phyloP scores from a whole-genome alignment of 2,797 vertebrate species.

The Anguilla pacifica region DNA sequence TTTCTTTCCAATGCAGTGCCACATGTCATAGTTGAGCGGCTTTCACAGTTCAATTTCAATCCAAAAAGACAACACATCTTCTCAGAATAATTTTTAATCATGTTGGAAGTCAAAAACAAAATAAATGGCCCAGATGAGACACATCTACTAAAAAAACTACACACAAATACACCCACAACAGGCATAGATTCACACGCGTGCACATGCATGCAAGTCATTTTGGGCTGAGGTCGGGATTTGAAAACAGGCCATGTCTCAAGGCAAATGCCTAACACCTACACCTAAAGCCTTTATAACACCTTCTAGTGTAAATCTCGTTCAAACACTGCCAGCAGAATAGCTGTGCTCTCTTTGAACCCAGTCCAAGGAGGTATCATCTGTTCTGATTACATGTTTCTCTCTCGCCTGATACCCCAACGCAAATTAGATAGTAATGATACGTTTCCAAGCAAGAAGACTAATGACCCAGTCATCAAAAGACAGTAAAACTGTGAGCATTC shows the following conservation, averaged over 20 bases:
- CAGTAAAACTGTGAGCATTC: slow-evolving; percentile 57
- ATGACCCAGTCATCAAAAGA: slow-evolving; percentile 69
- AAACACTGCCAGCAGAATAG: neutral
- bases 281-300: neutral
- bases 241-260: neutral
- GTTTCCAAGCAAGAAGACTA: slow-evolving; percentile 62
- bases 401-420: neutral
- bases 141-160: too few relatives aligned
- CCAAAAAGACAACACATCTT: too few relatives aligned
- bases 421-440: neutral
- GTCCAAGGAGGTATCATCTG: neutral
- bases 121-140: too few relatives aligned
- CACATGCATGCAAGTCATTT: too few relatives aligned
- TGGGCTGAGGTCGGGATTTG: neutral
- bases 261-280: neutral
- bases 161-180: too few relatives aligned
- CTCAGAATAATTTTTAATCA: too few relatives aligned
- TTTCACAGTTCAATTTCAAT: too few relatives aligned
- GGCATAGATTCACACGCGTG: too few relatives aligned
- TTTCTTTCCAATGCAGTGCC: too few relatives aligned
- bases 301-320: neutral
- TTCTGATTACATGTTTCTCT: neutral
- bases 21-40: too few relatives aligned
- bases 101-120: too few relatives aligned
- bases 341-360: neutral